phyloP scores from a whole-genome alignment of 2,888 invertebrate species.

The Lordiphosa andalusiaca region DNA sequence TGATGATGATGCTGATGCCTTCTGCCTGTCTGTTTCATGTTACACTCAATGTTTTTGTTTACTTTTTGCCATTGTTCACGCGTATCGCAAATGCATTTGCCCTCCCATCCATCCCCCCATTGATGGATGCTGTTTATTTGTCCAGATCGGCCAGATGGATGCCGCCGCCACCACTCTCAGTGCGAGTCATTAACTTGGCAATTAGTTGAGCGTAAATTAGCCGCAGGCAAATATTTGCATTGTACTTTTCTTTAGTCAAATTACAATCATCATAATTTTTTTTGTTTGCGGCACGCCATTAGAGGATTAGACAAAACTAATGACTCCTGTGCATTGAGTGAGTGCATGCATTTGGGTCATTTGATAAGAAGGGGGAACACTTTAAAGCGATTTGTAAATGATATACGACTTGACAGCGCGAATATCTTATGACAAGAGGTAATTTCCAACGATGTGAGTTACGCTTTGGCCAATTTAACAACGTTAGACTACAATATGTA shows the following conservation, averaged over 20 bases:
- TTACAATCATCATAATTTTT: slow-evolving; percentile 29
- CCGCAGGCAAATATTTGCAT: slow-evolving; percentile 56
- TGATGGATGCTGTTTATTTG: slow-evolving; percentile 9
- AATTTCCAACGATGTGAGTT: background rate
- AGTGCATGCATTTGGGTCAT: slow-evolving; percentile 45
- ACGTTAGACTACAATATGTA: slow-evolving; percentile 9
- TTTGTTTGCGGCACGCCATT: slow-evolving; percentile 24
- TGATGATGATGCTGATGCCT: slow-evolving; percentile 4
- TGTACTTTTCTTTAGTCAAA: slow-evolving; percentile 47
- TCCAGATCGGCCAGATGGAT: slow-evolving; percentile 2
- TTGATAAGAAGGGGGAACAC: slow-evolving; percentile 43
- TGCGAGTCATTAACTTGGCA: slow-evolving; percentile 57
- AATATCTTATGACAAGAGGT: slow-evolving; percentile 39
- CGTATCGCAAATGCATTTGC: slow-evolving; percentile 13
- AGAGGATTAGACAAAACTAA: slow-evolving; percentile 37
- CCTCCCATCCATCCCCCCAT: slow-evolving; percentile 1
- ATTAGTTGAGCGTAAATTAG: slow-evolving; percentile 64
- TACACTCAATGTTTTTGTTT: slow-evolving; percentile 18
- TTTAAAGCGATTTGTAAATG: slow-evolving; percentile 47
- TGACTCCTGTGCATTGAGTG: slow-evolving; percentile 30
- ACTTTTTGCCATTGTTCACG: slow-evolving; percentile 16
- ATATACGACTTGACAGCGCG: slow-evolving; percentile 55
- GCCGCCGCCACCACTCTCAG: slow-evolving; percentile 11
- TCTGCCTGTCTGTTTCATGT: slow-evolving; percentile 4
- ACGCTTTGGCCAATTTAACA: slow-evolving; percentile 9